A percentile compares a stretch with the other conserved stretches of the same genome.
Evolutionary conservation across 2,113 vertebrate species (phyloP).

Genomic region (Vulpes lagopus): DNA sequence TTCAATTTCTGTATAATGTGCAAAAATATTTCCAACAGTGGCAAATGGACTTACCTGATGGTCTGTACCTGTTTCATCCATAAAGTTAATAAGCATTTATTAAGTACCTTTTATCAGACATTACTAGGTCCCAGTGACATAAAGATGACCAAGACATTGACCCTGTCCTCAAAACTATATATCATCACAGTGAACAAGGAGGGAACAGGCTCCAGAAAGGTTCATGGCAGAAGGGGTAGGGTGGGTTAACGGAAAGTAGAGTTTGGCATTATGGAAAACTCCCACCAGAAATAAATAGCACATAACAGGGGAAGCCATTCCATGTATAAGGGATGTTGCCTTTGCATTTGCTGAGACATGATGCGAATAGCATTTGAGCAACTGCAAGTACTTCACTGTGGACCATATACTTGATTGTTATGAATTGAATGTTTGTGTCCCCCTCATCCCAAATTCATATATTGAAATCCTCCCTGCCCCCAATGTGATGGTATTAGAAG

Average conservation of each 20-base stretch:
- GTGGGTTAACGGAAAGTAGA: not conserved
- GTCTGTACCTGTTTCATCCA: not conserved
- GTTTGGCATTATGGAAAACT: not conserved
- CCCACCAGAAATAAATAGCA: not conserved
- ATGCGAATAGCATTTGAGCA: not conserved
- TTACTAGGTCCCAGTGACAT: not conserved
- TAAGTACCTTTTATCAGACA: not conserved
- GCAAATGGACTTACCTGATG: not conserved
- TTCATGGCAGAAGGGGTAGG: not conserved
- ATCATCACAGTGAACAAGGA: not conserved
- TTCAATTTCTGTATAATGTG: not conserved
- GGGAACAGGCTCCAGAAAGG: not conserved
- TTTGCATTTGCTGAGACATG: not conserved
- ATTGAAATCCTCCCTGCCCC: not conserved
- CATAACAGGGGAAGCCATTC: not conserved
- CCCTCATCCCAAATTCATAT: not conserved
- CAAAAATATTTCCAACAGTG: not conserved
- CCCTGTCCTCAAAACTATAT: not conserved
- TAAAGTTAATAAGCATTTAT: not conserved
- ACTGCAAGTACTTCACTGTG: not conserved
- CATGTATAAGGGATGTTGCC: not conserved
- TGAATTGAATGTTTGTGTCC: not conserved
- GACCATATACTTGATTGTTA: not conserved
- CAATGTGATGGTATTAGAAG: not conserved
- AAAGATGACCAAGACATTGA: not conserved